Evolutionary conservation across 2,888 invertebrate genomes (phyloP).

Genomic region (Ditylenchus weischeri): DNA sequence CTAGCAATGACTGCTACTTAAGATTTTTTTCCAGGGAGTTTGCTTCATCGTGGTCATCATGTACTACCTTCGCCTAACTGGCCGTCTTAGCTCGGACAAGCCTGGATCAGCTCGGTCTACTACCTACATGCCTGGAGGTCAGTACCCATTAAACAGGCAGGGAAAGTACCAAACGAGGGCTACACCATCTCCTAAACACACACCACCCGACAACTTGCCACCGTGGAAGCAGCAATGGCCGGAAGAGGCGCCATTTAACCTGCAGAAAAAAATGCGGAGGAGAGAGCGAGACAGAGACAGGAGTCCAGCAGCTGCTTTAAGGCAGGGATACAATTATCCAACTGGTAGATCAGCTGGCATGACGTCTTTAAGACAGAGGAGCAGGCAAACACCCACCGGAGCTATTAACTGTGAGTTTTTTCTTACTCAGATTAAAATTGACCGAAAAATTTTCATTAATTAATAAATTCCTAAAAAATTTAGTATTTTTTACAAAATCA

Average conservation of each 20-base stretch:
- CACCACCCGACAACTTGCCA: constrained; percentile 22
- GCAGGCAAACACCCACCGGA: too few species aligned
- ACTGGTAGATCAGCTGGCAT: background rate
- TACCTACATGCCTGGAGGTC: background rate
- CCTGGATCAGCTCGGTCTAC: constrained; percentile 26
- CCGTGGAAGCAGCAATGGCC: constrained; percentile 44
- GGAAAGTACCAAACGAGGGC: background rate
- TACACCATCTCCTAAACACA: background rate
- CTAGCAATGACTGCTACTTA: too few species aligned
- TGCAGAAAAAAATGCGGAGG: constrained; percentile 37
- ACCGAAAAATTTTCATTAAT: too few species aligned
- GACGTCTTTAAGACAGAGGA: too few species aligned
- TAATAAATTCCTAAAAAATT: too few species aligned
- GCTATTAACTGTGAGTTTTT: too few species aligned
- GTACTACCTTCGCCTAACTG: constrained; percentile 50
- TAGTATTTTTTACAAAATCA: too few species aligned
- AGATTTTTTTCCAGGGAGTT: constrained; percentile 40
- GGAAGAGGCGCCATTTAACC: constrained; percentile 36
- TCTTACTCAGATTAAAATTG: too few species aligned
- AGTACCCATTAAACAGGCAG: background rate
- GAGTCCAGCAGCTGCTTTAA: constrained; percentile 3
- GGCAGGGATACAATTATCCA: constrained; percentile 7
- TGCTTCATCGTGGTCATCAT: constrained; percentile 49
- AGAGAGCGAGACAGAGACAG: constrained; percentile 5
- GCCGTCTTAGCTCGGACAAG: constrained; percentile 42